phyloP scores from a whole-genome alignment of 1,140 invertebrate genomes.

The Atta texana region DNA sequence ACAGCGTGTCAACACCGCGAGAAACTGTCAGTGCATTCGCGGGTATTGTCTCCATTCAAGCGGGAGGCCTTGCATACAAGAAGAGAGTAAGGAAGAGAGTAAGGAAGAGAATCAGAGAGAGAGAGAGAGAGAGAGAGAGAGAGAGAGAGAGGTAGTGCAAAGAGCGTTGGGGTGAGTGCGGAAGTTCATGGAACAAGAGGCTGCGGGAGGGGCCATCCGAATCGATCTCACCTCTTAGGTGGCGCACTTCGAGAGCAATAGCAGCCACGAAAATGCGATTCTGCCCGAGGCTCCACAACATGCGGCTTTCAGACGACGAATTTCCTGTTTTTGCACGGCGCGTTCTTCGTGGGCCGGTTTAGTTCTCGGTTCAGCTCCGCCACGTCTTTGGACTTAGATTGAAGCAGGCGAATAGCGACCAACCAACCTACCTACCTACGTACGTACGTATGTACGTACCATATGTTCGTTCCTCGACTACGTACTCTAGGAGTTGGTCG shows the following conservation, averaged over 20 bases:
- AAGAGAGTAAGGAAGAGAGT: not conserved
- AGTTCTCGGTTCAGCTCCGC: conserved; percentile 29
- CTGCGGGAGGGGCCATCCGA: conserved; percentile 41
- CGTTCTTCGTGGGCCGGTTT: conserved; percentile 1
- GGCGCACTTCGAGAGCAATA: conserved; percentile 70
- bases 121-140: conserved; percentile 7
- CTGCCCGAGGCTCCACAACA: conserved; percentile 61
- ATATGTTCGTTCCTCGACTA: not conserved
- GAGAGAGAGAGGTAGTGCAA: not conserved
- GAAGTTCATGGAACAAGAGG: conserved; percentile 60
- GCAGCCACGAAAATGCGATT: conserved; percentile 72
- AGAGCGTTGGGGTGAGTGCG: conserved; percentile 47
- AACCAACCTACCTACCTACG: not conserved
- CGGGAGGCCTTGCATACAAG: conserved; percentile 36
- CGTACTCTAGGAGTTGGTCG: conserved; percentile 20
- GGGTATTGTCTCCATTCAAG: conserved; percentile 51
- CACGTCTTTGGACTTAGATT: conserved; percentile 66
- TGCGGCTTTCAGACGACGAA: conserved; percentile 69
- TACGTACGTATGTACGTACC: not conserved
- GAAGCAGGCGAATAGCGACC: conserved; percentile 30
- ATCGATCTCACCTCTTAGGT: conserved; percentile 72
- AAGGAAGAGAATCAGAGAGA: conserved; percentile 6
- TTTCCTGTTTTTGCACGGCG: conserved; percentile 52
- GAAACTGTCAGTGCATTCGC: conserved; percentile 62
- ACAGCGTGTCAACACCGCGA: conserved; percentile 67